Conservation (phyloP, 2,888 invertebrate genomes). For the Physocephala rufipes region DNA sequence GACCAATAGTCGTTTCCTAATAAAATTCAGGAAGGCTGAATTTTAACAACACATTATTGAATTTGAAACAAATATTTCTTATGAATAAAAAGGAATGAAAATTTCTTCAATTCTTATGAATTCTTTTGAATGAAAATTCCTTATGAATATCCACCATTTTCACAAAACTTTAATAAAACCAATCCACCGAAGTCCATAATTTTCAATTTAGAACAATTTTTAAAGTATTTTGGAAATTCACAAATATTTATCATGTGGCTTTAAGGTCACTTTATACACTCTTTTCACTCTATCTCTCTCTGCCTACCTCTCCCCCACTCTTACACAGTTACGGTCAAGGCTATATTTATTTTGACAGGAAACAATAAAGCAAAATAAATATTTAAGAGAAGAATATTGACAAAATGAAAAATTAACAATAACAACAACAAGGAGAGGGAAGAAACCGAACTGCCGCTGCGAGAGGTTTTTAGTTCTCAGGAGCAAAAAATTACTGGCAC, state of each 20-base stretch:
- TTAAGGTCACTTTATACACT: not conserved
- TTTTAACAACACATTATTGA: no score
- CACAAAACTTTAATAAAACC: no score
- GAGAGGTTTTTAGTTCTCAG: no score
- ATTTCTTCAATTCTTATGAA: no score
- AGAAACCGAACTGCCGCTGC: not conserved
- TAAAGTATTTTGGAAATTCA: not conserved
- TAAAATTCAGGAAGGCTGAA: no score
- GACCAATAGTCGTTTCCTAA: no score
- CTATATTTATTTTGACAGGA: constrained; percentile 9
- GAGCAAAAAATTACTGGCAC: no score
- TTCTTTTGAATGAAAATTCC: no score
- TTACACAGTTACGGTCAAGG: not conserved
- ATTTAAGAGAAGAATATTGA: constrained; percentile 25
- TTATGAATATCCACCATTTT: no score
- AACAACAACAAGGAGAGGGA: not conserved
- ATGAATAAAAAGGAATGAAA: no score
- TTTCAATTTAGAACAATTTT: not conserved
- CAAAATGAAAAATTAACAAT: not conserved
- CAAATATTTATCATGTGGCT: not conserved
- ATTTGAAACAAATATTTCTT: no score
- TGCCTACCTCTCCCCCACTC: not conserved
- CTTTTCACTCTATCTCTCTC: not conserved
- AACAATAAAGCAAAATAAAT: constrained; percentile 1
- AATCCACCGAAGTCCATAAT: no score